These are phyloP conservation scores for Rhynchophorus ferrugineus DNA, from an alignment of 1,140 invertebrate species.

Conservation along the genomic window DNA sequence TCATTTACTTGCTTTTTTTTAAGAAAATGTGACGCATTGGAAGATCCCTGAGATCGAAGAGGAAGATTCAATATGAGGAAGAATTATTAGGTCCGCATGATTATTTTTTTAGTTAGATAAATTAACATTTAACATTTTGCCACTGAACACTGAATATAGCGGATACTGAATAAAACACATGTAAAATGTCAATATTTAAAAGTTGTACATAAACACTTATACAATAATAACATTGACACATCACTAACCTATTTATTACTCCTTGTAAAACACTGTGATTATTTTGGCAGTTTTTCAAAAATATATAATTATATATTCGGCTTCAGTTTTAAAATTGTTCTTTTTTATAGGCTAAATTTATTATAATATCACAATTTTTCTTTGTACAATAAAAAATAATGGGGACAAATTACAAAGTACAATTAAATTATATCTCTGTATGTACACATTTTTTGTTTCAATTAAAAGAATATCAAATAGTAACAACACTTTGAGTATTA, in stretches of 20 bases:
- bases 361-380: conserved; percentile 24
- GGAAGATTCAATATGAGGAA: too few species aligned
- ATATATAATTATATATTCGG: conserved; percentile 20
- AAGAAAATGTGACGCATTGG: too few species aligned
- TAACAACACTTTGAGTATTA: conserved; percentile 16
- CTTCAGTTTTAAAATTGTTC: conserved; percentile 12
- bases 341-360: conserved; percentile 15
- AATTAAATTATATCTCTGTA: neutral
- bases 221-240: conserved; percentile 6
- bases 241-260: conserved; percentile 19
- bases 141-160: too few species aligned
- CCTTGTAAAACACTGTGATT: conserved; percentile 23
- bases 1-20: too few species aligned
- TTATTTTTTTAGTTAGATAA: too few species aligned
- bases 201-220: conserved; percentile 12
- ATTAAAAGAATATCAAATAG: conserved; percentile 15
- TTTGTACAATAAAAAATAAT: conserved; percentile 22
- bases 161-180: neutral
- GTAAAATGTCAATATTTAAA: conserved; percentile 13
- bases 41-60: neutral
- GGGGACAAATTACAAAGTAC: conserved; percentile 11
- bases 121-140: too few species aligned
- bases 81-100: too few species aligned
- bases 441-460: conserved; percentile 4
- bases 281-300: conserved; percentile 20